Evolutionary conservation across 2,888 invertebrate genomes (phyloP).

Genomic region (Oxycera nigricornis): DNA sequence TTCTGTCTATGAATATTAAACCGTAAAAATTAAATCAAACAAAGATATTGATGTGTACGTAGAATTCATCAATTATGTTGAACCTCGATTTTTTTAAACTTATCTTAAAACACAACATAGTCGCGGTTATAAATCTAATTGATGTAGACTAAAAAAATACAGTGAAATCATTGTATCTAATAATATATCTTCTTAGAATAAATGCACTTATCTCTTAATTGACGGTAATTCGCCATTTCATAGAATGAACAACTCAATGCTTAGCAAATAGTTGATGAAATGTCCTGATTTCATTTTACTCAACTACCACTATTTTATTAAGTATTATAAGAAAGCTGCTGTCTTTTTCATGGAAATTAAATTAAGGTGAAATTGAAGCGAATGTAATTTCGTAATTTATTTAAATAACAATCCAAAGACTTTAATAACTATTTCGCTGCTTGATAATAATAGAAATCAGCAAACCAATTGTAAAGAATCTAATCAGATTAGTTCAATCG

Average conservation of each 20-base stretch:
- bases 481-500: conserved; percentile 38
- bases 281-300: background rate
- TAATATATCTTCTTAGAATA: too few relatives aligned
- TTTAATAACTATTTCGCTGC: conserved; percentile 1
- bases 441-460: conserved; percentile 19
- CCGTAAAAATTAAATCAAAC: too few relatives aligned
- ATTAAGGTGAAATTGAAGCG: background rate
- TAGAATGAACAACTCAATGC: background rate
- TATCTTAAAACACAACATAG: too few relatives aligned
- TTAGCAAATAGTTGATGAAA: background rate
- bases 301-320: background rate
- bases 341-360: conserved; percentile 33
- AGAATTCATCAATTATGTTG: too few relatives aligned
- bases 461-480: conserved; percentile 31
- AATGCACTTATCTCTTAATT: background rate
- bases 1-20: too few relatives aligned
- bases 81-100: too few relatives aligned
- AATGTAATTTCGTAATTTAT: conserved; percentile 21
- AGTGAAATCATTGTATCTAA: too few relatives aligned
- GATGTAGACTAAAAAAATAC: too few relatives aligned
- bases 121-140: too few relatives aligned
- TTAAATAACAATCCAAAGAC: conserved; percentile 38
- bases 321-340: conserved; percentile 6
- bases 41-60: too few relatives aligned
- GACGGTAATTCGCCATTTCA: conserved; percentile 6